Evolutionary conservation across 1,140 invertebrate genomes (phyloP).

Genomic region (Zophobas atratus): DNA sequence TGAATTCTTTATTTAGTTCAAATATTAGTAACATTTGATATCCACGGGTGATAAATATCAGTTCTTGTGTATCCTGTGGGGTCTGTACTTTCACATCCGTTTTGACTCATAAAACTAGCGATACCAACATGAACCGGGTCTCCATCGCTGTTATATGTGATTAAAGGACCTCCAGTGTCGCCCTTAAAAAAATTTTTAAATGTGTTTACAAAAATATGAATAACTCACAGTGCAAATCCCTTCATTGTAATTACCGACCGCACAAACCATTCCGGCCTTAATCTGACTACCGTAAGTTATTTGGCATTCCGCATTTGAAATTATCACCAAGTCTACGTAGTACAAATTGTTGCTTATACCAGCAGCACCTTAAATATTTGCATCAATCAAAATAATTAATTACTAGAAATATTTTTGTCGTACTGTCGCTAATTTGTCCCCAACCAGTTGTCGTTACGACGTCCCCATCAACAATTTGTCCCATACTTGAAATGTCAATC

Average conservation of each 20-base stretch:
- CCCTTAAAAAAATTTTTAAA: conserved; percentile 23
- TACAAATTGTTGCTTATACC: conserved; percentile 14
- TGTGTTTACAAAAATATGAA: not conserved
- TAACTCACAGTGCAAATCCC: conserved; percentile 33
- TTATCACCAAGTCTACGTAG: conserved; percentile 7
- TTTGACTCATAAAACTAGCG: conserved; percentile 16
- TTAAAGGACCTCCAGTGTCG: conserved; percentile 24
- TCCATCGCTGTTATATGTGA: not conserved
- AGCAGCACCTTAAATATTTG: conserved; percentile 18
- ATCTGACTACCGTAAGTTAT: conserved; percentile 20
- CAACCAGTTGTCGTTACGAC: conserved; percentile 6
- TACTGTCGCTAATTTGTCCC: conserved; percentile 43
- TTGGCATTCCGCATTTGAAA: conserved; percentile 19
- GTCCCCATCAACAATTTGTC: conserved; percentile 6
- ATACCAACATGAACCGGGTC: conserved; percentile 13
- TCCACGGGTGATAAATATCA: conserved; percentile 30
- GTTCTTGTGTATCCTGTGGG: conserved; percentile 20
- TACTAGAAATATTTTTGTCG: not conserved
- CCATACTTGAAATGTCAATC: conserved; percentile 16
- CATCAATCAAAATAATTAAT: not conserved
- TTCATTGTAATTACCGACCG: conserved; percentile 21
- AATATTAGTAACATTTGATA: conserved; percentile 1
- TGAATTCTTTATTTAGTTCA: not conserved
- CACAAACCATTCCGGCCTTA: conserved; percentile 18
- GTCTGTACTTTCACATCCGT: conserved; percentile 21